Conservation (phyloP, 2,113 vertebrate genomes). For the Galbula dea region DNA sequence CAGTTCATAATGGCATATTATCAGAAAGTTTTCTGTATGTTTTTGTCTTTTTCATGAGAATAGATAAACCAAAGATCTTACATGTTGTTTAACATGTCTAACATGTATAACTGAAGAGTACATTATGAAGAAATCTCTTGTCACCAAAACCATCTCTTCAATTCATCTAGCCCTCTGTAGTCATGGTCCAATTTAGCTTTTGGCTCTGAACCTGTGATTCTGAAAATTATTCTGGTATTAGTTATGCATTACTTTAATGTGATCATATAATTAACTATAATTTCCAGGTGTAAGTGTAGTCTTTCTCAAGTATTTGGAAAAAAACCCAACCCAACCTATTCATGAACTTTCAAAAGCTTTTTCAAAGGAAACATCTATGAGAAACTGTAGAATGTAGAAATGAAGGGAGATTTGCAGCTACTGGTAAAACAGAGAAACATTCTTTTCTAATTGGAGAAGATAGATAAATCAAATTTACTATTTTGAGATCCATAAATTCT, state of each 20-base stretch:
- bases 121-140: neutral
- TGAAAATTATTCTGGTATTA: slow-evolving; percentile 10
- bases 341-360: neutral
- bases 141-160: neutral
- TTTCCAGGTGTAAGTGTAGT: neutral
- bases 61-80: neutral
- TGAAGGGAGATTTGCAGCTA: rapidly evolving
- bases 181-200: slow-evolving; percentile 15
- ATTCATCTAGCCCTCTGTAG: neutral
- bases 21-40: neutral
- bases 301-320: neutral
- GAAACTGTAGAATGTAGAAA: neutral
- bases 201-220: neutral
- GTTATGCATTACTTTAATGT: slow-evolving; percentile 18
- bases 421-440: neutral
- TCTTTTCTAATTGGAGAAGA: neutral
- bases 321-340: neutral
- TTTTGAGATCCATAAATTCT: neutral
- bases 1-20: neutral
- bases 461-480: neutral
- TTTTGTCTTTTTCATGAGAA: neutral
- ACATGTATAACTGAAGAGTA: neutral
- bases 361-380: neutral
- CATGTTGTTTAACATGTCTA: neutral
- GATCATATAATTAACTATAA: neutral